Evolutionary conservation across 2,888 invertebrate species (phyloP).

Genomic region (Nephrocerus scutellatus): DNA sequence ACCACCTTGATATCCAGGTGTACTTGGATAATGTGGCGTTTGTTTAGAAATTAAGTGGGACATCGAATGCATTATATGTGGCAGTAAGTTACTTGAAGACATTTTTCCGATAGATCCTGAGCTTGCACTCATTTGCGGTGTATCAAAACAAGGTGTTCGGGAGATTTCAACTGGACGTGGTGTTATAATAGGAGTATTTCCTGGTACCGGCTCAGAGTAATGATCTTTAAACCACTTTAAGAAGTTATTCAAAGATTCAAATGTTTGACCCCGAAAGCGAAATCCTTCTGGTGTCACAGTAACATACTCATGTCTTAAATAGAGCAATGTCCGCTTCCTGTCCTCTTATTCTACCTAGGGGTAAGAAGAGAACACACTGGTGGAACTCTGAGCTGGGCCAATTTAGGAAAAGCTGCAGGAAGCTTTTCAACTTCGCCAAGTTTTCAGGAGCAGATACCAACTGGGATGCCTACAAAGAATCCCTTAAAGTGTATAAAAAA

Average conservation of each 20-base stretch:
- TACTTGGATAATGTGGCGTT: constrained; percentile 65
- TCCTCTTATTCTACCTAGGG: too few relatives aligned
- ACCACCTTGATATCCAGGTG: constrained; percentile 59
- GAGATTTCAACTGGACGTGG: constrained; percentile 51
- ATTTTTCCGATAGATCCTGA: constrained; percentile 64
- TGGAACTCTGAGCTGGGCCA: too few relatives aligned
- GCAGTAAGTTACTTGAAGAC: too few relatives aligned
- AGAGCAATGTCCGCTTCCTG: too few relatives aligned
- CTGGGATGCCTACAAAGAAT: too few relatives aligned
- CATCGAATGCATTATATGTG: constrained; percentile 65
- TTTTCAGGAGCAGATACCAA: too few relatives aligned
- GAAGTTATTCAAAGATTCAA: constrained; percentile 63
- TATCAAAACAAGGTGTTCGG: constrained; percentile 31
- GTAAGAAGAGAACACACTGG: too few relatives aligned
- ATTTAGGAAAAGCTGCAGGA: too few relatives aligned
- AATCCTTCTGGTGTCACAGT: constrained; percentile 90
- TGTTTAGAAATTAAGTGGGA: constrained; percentile 66
- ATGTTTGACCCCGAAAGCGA: constrained; percentile 80
- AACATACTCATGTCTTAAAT: constrained; percentile 91
- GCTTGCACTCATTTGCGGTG: constrained; percentile 40
- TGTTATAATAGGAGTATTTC: constrained; percentile 61
- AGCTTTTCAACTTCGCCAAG: too few relatives aligned
- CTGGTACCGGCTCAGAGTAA: constrained; percentile 83
- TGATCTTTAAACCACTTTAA: constrained; percentile 98
- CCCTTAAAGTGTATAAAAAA: too few relatives aligned